Conservation (phyloP, 2,113 vertebrate genomes). For the Xyliphius kryptos region DNA sequence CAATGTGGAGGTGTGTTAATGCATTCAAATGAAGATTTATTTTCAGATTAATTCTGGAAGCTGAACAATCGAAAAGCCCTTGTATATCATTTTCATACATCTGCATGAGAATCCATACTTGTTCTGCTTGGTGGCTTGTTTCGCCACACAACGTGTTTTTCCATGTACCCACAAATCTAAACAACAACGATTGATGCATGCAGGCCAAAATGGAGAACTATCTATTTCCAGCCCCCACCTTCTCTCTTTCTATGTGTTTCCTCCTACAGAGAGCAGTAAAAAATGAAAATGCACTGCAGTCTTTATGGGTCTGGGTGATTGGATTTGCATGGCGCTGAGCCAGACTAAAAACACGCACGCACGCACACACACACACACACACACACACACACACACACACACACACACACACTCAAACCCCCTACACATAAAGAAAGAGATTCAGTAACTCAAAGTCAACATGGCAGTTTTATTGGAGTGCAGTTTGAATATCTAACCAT, state of each 20-base stretch:
- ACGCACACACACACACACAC: slow-evolving; percentile 17
- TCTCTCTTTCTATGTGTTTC: slow-evolving; percentile 6
- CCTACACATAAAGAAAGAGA: slow-evolving; percentile 15
- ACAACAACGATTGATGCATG: slow-evolving; percentile 13
- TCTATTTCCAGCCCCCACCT: not conserved
- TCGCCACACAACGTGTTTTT: slow-evolving; percentile 14
- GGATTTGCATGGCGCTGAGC: slow-evolving; percentile 44
- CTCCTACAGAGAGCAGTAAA: slow-evolving; percentile 40
- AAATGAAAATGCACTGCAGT: slow-evolving; percentile 46
- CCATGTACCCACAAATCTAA: slow-evolving; percentile 20
- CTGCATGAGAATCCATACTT: slow-evolving; percentile 21
- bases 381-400: slow-evolving; percentile 17
- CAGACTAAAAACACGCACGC: slow-evolving; percentile 40
- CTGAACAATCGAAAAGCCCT: slow-evolving; percentile 1
- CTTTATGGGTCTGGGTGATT: slow-evolving; percentile 47
- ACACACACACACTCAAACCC: slow-evolving; percentile 16
- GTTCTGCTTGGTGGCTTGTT: slow-evolving; percentile 21
- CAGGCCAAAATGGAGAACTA: not conserved
- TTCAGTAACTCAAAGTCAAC: slow-evolving; percentile 45
- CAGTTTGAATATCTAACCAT: slow-evolving; percentile 40
- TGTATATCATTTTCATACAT: slow-evolving; percentile 16
- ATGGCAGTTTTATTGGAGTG: slow-evolving; percentile 43
- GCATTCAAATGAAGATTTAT: slow-evolving; percentile 22
- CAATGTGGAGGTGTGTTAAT: slow-evolving; percentile 17
- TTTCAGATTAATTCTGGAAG: not conserved